phyloP scores from a whole-genome alignment of 1,140 invertebrate genomes.

The Episyrphus balteatus region DNA sequence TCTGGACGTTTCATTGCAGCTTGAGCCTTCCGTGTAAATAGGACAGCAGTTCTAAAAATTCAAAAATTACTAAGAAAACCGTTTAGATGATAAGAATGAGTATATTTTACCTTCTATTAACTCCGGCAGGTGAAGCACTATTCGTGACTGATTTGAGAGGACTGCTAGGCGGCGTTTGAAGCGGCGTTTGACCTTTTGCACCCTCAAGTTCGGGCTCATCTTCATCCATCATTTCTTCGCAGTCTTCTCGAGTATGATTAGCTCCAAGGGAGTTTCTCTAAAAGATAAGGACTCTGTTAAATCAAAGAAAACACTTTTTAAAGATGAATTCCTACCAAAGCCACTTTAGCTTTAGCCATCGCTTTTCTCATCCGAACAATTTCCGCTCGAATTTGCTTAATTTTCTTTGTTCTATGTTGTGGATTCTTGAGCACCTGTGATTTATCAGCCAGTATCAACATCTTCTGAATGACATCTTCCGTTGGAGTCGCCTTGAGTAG shows the following conservation, averaged over 20 bases:
- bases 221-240: slow-evolving; percentile 18
- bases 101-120: slow-evolving; percentile 49
- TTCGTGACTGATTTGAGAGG: slow-evolving; percentile 32
- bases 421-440: slow-evolving; percentile 43
- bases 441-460: slow-evolving; percentile 43
- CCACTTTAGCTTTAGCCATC: slow-evolving; percentile 23
- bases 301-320: too few relatives aligned
- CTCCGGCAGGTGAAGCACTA: slow-evolving; percentile 44
- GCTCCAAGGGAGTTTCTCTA: not conserved
- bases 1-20: slow-evolving; percentile 40
- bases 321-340: slow-evolving; percentile 25
- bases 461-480: slow-evolving; percentile 40
- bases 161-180: slow-evolving; percentile 33
- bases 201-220: slow-evolving; percentile 36
- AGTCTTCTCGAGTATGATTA: slow-evolving; percentile 36
- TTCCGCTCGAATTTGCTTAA: slow-evolving; percentile 43
- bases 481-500: slow-evolving; percentile 31
- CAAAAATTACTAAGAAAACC: not conserved
- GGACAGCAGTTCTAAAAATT: slow-evolving; percentile 58
- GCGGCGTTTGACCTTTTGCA: slow-evolving; percentile 18
- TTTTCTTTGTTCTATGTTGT: slow-evolving; percentile 39
- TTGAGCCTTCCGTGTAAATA: slow-evolving; percentile 66
- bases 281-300: too few relatives aligned
- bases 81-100: not conserved
- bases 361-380: slow-evolving; percentile 36